Conservation (phyloP, 2,797 vertebrate species). For the Tenualosa ilisha region DNA sequence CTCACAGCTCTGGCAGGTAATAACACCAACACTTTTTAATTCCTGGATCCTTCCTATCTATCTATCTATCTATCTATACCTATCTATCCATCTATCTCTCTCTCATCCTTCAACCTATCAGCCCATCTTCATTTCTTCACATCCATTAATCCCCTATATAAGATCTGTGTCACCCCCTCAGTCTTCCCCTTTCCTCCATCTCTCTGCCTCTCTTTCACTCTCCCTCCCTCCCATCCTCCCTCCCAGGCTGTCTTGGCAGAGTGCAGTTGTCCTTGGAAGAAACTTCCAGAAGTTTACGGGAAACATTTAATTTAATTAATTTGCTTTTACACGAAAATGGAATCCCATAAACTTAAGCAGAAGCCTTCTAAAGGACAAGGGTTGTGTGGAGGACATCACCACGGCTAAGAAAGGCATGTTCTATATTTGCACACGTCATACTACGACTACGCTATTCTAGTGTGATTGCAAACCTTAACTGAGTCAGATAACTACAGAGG, state of each 20-base stretch:
- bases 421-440: not conserved
- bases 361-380: not conserved
- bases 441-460: not conserved
- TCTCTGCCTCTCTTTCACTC: not conserved
- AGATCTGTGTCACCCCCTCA: not conserved
- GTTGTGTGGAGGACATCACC: not conserved
- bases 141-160: not conserved
- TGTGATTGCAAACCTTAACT: not conserved
- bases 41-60: not conserved
- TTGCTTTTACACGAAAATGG: conserved; percentile 62
- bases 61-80: conserved; percentile 27
- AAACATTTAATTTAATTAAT: conserved; percentile 72
- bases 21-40: not conserved
- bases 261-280: conserved; percentile 69
- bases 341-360: conserved; percentile 22
- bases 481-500: not conserved
- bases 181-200: conserved; percentile 26
- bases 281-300: conserved; percentile 42
- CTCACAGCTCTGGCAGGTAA: not conserved
- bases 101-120: not conserved
- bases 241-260: conserved; percentile 55
- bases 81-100: not conserved
- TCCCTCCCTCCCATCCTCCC: conserved; percentile 24
- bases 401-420: not conserved
- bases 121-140: conserved; percentile 14